phyloP scores from a whole-genome alignment of 1,140 invertebrate species.

The Zaprionus camerounensis region DNA sequence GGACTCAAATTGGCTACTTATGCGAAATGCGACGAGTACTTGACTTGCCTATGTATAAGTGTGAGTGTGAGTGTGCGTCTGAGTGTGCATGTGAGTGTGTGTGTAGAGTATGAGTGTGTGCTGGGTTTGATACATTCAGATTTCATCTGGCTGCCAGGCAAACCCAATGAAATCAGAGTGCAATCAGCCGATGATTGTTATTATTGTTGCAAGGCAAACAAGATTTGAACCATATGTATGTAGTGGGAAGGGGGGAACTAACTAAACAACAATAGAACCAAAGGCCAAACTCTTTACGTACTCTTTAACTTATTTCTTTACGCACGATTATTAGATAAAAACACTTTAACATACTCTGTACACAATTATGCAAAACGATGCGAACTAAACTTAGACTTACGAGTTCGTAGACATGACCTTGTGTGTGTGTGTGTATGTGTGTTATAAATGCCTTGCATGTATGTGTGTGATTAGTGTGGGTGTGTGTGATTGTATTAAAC shows the following conservation, averaged over 20 bases:
- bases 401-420: conserved; percentile 27
- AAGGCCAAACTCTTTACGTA: conserved; percentile 13
- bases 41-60: conserved; percentile 15
- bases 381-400: conserved; percentile 52
- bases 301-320: conserved; percentile 26
- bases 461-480: conserved; percentile 15
- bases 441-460: conserved; percentile 61
- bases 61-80: conserved; percentile 2
- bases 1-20: conserved; percentile 66
- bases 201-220: conserved; percentile 4
- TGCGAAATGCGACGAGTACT: conserved; percentile 48
- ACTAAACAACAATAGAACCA: conserved; percentile 7
- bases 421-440: conserved; percentile 13
- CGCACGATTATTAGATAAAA: conserved; percentile 18
- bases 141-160: conserved; percentile 27
- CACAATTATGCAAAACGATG: conserved; percentile 51
- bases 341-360: conserved; percentile 59
- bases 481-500: conserved; percentile 45
- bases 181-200: conserved; percentile 18
- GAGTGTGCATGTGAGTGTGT: conserved; percentile 3
- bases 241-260: not conserved
- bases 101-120: not conserved
- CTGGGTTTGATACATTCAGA: conserved; percentile 33
- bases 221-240: not conserved
- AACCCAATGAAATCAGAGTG: conserved; percentile 19